These are phyloP conservation scores for Anser brachyrhynchus DNA, from an alignment of 2,113 vertebrate species.

Conservation along the genomic window DNA sequence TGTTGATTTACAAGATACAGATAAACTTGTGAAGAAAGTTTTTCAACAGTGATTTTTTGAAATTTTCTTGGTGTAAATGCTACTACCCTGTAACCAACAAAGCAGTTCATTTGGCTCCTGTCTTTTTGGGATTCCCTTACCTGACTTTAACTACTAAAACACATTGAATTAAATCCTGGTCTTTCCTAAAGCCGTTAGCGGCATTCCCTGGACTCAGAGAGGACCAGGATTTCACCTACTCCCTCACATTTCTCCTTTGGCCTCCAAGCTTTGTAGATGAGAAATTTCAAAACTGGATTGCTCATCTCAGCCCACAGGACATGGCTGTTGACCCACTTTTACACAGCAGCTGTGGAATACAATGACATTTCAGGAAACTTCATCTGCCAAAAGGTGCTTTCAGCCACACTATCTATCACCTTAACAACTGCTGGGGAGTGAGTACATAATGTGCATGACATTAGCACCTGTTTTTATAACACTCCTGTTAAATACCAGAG, in stretches of 20 bases:
- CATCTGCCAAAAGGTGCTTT: constrained; percentile 33
- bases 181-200: constrained; percentile 8
- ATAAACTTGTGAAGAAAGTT: background rate
- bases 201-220: background rate
- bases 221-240: background rate
- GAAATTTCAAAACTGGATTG: background rate
- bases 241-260: background rate
- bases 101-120: background rate
- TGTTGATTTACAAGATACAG: background rate
- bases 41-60: background rate
- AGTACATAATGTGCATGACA: constrained; percentile 52
- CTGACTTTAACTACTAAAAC: constrained; percentile 8
- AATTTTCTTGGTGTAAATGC: background rate
- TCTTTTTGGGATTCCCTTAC: background rate
- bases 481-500: constrained; percentile 37
- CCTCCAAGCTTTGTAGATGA: background rate
- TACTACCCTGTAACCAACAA: background rate
- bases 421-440: constrained; percentile 37
- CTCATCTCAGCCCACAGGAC: constrained; percentile 34
- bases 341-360: background rate
- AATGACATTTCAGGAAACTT: constrained; percentile 54
- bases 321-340: constrained; percentile 3
- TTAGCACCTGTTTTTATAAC: constrained; percentile 56
- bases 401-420: constrained; percentile 37
- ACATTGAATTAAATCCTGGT: background rate